Evolutionary conservation across 1,140 invertebrate species (phyloP).

Genomic region (Helicoverpa zea): DNA sequence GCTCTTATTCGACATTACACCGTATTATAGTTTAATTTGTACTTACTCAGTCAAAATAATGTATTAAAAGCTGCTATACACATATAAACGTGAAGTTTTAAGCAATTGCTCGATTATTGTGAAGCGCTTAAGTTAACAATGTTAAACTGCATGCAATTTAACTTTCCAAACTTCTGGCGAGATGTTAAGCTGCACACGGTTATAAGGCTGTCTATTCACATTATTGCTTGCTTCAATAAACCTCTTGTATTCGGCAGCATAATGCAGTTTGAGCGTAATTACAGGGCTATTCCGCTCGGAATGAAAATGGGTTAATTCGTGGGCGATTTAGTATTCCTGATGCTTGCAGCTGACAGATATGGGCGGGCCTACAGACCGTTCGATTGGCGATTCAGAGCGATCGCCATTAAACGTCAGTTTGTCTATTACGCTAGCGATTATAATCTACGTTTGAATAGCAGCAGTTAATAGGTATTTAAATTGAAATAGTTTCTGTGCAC

Average conservation of each 20-base stretch:
- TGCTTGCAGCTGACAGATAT: not conserved
- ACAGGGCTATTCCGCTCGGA: not conserved
- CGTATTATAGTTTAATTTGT: too few species aligned
- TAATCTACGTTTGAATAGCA: not conserved
- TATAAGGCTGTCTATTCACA: not conserved
- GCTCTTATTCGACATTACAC: too few species aligned
- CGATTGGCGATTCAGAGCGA: constrained; percentile 10
- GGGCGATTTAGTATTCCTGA: not conserved
- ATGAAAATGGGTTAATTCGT: not conserved
- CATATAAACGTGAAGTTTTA: too few species aligned
- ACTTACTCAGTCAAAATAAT: too few species aligned
- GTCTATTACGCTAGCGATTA: not conserved
- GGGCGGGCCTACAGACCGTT: not conserved
- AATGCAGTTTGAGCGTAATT: constrained; percentile 7
- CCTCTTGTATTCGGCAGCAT: not conserved
- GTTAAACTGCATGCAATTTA: too few species aligned
- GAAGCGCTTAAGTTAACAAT: too few species aligned
- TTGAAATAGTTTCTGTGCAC: not conserved
- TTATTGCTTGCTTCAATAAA: not conserved
- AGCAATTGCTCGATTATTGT: too few species aligned
- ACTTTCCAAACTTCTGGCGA: too few species aligned
- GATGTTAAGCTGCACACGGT: not conserved
- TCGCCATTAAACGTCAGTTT: not conserved
- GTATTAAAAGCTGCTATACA: too few species aligned
- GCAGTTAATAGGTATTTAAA: not conserved